Evolutionary conservation across 2,797 vertebrate species (phyloP), one percentile per base, ranked within the genome.

Genomic region (Megaceryle alcyon): DNA sequence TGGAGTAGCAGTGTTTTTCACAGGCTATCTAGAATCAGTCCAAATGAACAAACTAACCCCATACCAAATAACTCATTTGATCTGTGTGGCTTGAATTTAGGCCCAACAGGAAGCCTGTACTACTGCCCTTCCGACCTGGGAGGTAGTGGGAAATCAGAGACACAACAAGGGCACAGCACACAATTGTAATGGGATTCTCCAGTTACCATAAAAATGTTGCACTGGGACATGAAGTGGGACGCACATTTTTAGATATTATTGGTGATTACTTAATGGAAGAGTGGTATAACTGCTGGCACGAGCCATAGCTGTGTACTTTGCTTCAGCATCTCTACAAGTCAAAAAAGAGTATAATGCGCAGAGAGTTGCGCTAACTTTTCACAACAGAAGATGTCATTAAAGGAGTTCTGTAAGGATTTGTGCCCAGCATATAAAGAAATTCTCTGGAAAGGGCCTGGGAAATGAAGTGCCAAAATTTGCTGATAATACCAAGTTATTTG

Each of bases 381-480:
- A 46, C 20, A 77, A 17, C 5, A 25, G 31, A 82, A 51, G 31
- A 21, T 43, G 7, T n/a, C 7, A 7, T 51, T 41, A 53, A 11
- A 22, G 25, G 33, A 26, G 21, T 56, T 76, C 75, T 46, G 25
- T 19, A 57, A 65, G 10, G 7, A 44, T 2, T 23, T 73, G 37
- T 64, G 20, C 18, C 79, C 49, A 23, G 5, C 4, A 31, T 56
- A n/a, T 35, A 54, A 56, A 61, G 41, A 59, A 72, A 28, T 31
- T 3, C 7, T 65, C 48, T 64, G 53, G 23, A 56, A 90, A 69
- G 43, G 28, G 48, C 0, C 12, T 90, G 35, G 16, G 14, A 59
- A 75, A 10, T 0, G 0, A 85, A 43, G 10, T 65, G 33, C 1
- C 16, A n/a, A 46, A 65, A 68, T 81, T 63, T 88, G 7, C 17